Evolutionary conservation across 2,888 invertebrate genomes (phyloP).

Genomic region (Rhagium mordax): DNA sequence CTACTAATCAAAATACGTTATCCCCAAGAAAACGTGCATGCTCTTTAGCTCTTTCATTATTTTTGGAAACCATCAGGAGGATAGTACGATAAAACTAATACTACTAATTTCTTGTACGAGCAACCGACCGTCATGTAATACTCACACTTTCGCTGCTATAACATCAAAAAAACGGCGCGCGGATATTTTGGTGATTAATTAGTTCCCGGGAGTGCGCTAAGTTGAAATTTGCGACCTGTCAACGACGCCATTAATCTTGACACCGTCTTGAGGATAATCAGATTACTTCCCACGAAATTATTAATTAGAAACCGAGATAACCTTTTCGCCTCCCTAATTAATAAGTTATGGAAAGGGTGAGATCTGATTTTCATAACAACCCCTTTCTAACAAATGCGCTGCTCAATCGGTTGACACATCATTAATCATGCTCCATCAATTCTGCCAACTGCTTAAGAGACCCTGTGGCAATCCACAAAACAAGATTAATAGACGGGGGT

Average conservation of each 20-base stretch:
- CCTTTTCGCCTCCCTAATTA: constrained; percentile 5
- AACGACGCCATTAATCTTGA: constrained; percentile 4
- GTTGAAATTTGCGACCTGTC: background rate
- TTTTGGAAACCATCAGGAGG: too few species aligned
- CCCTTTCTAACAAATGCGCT: constrained; percentile 10
- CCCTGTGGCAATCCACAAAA: constrained; percentile 11
- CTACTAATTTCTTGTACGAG: too few species aligned
- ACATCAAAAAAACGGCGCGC: background rate
- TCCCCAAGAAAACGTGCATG: too few species aligned
- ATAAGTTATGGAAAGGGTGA: constrained; percentile 11
- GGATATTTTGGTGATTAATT: background rate
- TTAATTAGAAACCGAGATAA: background rate
- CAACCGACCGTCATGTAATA: too few species aligned
- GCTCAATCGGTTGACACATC: constrained; percentile 32
- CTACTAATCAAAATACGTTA: too few species aligned
- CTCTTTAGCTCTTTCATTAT: too few species aligned
- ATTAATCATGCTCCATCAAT: constrained; percentile 35
- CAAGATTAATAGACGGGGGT: constrained; percentile 20
- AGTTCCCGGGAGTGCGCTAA: background rate
- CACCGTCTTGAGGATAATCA: background rate
- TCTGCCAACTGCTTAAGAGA: constrained; percentile 9
- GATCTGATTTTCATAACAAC: constrained; percentile 15
- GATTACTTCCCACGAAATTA: constrained; percentile 1
- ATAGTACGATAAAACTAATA: too few species aligned
- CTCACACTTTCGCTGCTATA: too few species aligned